A percentile compares a stretch with the other conserved stretches of the same genome.
Evolutionary conservation across 2,113 vertebrate genomes (phyloP).

Genomic region (Probosciger aterrimus): DNA sequence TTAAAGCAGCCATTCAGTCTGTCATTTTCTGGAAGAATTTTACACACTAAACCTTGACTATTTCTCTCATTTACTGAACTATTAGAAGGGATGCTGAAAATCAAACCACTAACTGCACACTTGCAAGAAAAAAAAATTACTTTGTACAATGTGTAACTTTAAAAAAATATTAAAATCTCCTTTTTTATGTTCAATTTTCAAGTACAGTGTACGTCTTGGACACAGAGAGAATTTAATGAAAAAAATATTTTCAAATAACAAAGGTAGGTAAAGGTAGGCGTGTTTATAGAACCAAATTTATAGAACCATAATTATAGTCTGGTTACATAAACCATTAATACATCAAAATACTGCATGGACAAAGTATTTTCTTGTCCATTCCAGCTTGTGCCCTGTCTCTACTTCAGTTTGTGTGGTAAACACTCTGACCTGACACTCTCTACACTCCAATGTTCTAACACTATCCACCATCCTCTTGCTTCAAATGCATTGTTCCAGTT

Average conservation of each 20-base stretch:
- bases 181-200: neutral
- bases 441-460: neutral
- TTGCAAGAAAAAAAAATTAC: neutral
- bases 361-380: neutral
- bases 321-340: neutral
- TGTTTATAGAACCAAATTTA: neutral
- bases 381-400: neutral
- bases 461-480: accelerated
- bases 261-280: neutral
- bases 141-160: neutral
- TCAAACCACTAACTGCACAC: neutral
- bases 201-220: neutral
- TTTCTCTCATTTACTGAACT: neutral
- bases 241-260: neutral
- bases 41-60: neutral
- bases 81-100: neutral
- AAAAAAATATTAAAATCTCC: neutral
- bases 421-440: neutral
- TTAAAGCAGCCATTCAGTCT: neutral
- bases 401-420: accelerated
- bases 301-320: neutral
- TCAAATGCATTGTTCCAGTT: neutral
- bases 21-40: neutral
- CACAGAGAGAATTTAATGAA: neutral
- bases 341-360: neutral